Percentiles rank a stretch among this genome's conserved stretches.
Conservation (phyloP, 2,888 invertebrate species). For the Yponomeuta malinellus region DNA sequence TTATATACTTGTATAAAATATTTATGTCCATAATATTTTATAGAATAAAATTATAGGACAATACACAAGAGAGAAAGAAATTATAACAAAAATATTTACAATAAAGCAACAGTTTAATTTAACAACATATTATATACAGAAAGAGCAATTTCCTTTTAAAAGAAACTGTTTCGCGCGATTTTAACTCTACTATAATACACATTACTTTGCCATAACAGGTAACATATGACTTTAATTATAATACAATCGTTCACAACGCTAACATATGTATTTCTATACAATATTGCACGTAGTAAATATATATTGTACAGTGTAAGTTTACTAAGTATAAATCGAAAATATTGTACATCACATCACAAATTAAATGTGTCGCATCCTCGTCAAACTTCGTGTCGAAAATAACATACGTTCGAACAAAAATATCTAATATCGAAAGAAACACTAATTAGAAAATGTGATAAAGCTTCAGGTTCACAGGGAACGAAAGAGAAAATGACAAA, state of each 20-base stretch:
- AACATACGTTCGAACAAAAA: constrained; percentile 44
- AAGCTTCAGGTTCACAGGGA: constrained; percentile 45
- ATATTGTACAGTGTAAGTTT: constrained; percentile 50
- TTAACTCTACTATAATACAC: constrained; percentile 57
- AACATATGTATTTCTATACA: constrained; percentile 70
- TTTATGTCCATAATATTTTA: constrained; percentile 40
- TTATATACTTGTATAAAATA: constrained; percentile 31
- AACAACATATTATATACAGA: constrained; percentile 70
- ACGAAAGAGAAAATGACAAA: constrained; percentile 38
- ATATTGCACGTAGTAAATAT: constrained; percentile 72
- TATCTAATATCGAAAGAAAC: constrained; percentile 32
- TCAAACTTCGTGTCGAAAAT: constrained; percentile 49
- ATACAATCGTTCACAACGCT: constrained; percentile 75
- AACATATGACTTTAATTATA: constrained; percentile 75
- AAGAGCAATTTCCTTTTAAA: constrained; percentile 45
- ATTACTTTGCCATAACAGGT: constrained; percentile 75
- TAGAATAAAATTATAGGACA: constrained; percentile 42
- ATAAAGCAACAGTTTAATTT: constrained; percentile 70
- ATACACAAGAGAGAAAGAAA: constrained; percentile 44
- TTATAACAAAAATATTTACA: constrained; percentile 61
- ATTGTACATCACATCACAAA: constrained; percentile 39
- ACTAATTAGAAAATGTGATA: constrained; percentile 29
- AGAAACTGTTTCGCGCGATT: constrained; percentile 44
- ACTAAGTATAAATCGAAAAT: constrained; percentile 53
- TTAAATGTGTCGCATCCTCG: constrained; percentile 20